Evolutionary conservation across 1,140 invertebrate species (phyloP), one percentile per base, ranked within the genome.

Genomic region (Eulimnadia texana): DNA sequence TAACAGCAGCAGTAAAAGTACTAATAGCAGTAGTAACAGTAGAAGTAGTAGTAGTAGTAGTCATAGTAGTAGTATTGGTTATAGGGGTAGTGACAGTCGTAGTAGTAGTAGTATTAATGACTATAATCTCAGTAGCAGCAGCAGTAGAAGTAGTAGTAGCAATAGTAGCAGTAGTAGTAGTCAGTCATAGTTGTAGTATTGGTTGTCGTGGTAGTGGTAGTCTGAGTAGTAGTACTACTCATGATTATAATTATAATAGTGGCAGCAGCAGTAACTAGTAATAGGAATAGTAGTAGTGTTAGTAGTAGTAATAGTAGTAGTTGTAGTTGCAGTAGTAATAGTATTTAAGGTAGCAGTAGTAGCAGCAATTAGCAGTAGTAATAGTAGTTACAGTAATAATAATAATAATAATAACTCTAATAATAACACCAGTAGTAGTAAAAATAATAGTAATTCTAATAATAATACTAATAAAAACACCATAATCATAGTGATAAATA

Each of bases 81-180:
- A 42, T 42, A 9, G 16, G 6, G 6, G 6, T 42, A 6, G 33
- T 42, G 16, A 9, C 16, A 16, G 16, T 42, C 16, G 16, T 9
- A 42, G 6, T 42, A 16, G 6, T 42, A 6, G 6, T 42, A 42
- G 16, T 42, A 16, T 42, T 9, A 9, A 42, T 42, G 6, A 42
- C 33, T 42, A 6, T n/a, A n/a, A n/a, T n/a, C 76, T 90, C 33
- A 91, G 92, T 74, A 94, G 86, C 76, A 78, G 90, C 58, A 81
- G 84, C 53, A 78, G 87, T 47, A 86, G 92, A 72, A 80, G 86
- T 67, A 82, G 84, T 73, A 82, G 82, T 67, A 77, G 74, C 51
- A 67, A 73, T 10, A 50, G 42, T 6, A n/a, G 16, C 16, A 42
- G n/a, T n/a, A 6, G 33, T 42, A 6, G 33, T 42, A 42, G 6